Percentiles rank a stretch among this genome's conserved stretches.
These are phyloP conservation scores for Crocuta crocuta DNA, from an alignment of 2,113 vertebrate species.

Conservation along the genomic window DNA sequence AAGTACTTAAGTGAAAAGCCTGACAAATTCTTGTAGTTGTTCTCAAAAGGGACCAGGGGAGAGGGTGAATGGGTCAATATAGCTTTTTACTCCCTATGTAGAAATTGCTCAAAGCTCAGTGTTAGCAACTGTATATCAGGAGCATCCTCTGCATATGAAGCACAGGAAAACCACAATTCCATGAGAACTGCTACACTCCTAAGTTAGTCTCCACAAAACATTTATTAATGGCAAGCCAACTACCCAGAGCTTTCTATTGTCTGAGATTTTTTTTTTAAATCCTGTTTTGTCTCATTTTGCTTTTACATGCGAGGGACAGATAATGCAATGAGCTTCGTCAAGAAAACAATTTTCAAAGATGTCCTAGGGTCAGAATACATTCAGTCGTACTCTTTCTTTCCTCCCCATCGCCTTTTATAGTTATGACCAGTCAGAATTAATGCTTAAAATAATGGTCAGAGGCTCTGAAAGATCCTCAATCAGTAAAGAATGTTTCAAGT, in stretches of 20 bases:
- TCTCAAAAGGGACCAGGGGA: constrained; percentile 35
- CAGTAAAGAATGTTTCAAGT: constrained; percentile 65
- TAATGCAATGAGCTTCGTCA: constrained; percentile 49
- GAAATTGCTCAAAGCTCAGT: constrained; percentile 44
- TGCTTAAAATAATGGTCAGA: constrained; percentile 51
- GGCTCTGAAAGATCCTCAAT: constrained; percentile 57
- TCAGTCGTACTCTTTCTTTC: constrained; percentile 13
- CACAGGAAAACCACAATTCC: constrained; percentile 10
- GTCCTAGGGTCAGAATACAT: not conserved
- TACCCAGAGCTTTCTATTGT: constrained; percentile 40
- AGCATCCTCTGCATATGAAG: constrained; percentile 5
- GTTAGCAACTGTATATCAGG: not conserved
- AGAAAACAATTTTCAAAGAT: constrained; percentile 58
- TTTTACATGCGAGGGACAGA: constrained; percentile 29
- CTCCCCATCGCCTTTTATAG: constrained; percentile 33
- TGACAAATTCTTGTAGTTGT: constrained; percentile 21
- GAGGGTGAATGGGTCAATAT: not conserved
- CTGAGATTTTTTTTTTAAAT: not conserved
- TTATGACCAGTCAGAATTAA: constrained; percentile 45
- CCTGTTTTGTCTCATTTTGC: constrained; percentile 53
- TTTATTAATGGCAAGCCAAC: constrained; percentile 16
- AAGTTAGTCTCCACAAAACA: not conserved
- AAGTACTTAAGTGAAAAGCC: constrained; percentile 57
- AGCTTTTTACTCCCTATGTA: constrained; percentile 23
- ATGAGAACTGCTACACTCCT: not conserved